A percentile compares a stretch with the other conserved stretches of the same genome.
These are phyloP conservation scores for Origma solitaria DNA, from an alignment of 2,113 vertebrate genomes.

Conservation along the genomic window DNA sequence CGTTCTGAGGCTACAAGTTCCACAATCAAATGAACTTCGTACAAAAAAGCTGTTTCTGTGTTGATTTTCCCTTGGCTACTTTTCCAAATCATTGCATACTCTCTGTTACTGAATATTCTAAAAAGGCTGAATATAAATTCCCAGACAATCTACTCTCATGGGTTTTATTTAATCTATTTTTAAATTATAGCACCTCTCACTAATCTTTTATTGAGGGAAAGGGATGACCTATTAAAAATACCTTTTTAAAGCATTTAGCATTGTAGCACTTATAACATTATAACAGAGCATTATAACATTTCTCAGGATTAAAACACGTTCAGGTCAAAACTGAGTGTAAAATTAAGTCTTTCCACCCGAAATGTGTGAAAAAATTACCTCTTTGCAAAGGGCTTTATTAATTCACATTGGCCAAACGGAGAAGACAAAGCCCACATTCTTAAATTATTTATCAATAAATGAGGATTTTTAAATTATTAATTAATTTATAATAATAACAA, in stretches of 20 bases:
- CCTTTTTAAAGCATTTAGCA: neutral
- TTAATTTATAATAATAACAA: neutral
- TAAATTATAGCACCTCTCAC: neutral
- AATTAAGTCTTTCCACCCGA: neutral
- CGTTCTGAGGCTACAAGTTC: neutral
- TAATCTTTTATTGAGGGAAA: neutral
- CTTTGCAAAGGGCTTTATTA: neutral
- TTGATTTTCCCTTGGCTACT: neutral
- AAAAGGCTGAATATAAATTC: neutral
- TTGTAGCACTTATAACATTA: neutral
- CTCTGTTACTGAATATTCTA: neutral
- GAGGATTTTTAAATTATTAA: neutral
- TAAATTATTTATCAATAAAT: constrained; percentile 16
- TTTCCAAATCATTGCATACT: neutral
- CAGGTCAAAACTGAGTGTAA: neutral
- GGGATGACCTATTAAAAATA: neutral
- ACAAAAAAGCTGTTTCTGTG: neutral
- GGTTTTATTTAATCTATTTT: neutral
- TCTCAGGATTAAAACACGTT: neutral
- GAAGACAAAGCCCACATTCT: neutral
- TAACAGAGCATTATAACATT: neutral
- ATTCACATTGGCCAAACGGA: neutral
- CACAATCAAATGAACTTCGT: neutral
- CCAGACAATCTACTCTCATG: neutral
- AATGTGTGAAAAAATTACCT: neutral